Base-by-base conservation (phyloP, 2,888 invertebrate genomes). In the Lasioglossum pauxillum region DNA sequence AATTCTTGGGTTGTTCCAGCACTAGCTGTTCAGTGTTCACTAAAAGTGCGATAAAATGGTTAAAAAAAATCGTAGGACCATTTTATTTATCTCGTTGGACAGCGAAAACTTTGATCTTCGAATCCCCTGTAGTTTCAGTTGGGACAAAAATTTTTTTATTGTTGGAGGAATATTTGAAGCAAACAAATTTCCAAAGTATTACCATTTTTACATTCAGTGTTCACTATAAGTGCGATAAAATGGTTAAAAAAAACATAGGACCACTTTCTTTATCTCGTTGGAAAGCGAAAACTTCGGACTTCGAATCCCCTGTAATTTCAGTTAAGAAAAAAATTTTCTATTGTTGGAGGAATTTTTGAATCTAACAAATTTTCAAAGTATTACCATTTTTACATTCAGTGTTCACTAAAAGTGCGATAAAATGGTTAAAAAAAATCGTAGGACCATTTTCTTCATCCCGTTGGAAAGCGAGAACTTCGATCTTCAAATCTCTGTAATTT, bases 301-400 rank as follows among this genome's bases (percentile, higher is more conserved):
- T 5, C 0, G 10, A 60, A 4, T 5, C 0, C 12, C 3, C 1
- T 14, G 5, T 27, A n/a, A 1, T 60, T 60, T 8, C 2, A 60
- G 12, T 60, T 4, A 10, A 1, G 1, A 12, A n/a, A 57, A 12
- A 27, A 27, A 12, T 27, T 12, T 1, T 60, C 5, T 3, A 27
- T 8, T n/a, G 4, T 10, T 1, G 0, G 3, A 27, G 10, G 3
- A 4, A 12, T 27, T 0, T 4, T 10, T 1, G n/a, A 57, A n/a
- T 57, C n/a, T 12, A 12, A 10, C 5, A 53, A 53, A 53, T 53
- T 19, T 19, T 2, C 7, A 16, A 23, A 4, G 14, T 27, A 14
- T 27, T 2, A n/a, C 27, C 4, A 27, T 60, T n/a, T n/a, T 12
- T 12, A 57, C n/a, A 49, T n/a, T n/a, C 10, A 27, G 2, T n/a